Conservation (phyloP, 2,888 invertebrate species). For the Drosophila diplacantha region DNA sequence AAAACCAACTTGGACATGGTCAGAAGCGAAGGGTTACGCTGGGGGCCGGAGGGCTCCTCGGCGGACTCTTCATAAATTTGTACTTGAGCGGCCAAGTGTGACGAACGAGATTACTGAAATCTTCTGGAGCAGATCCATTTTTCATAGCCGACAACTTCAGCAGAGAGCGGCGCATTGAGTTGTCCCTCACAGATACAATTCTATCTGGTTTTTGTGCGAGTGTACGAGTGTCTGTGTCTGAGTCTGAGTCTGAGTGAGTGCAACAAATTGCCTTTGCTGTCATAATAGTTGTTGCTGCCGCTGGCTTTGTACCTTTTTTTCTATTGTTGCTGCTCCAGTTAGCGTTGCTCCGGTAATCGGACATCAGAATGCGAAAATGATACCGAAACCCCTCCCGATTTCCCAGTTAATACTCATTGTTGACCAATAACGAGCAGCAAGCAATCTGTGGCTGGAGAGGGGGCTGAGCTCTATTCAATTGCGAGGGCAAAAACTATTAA, state of each 20-base stretch:
- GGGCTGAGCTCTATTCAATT: constrained; percentile 11
- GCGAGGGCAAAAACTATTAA: constrained; percentile 12
- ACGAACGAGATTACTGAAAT: constrained; percentile 77
- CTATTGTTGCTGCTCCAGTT: constrained; percentile 68
- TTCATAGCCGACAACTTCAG: constrained; percentile 71
- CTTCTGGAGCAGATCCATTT: constrained; percentile 78
- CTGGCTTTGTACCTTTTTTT: constrained; percentile 56
- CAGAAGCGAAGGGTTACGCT: constrained; percentile 16
- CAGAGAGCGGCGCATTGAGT: constrained; percentile 32
- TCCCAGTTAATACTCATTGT: constrained; percentile 41
- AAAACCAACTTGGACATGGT: constrained; percentile 50
- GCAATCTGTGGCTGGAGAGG: constrained; percentile 2
- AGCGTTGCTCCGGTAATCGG: constrained; percentile 56
- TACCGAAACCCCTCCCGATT: constrained; percentile 39
- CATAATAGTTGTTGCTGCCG: constrained; percentile 60
- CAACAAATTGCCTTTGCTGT: constrained; percentile 69
- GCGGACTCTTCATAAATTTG: constrained; percentile 69
- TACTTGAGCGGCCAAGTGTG: constrained; percentile 77
- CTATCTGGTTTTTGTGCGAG: constrained; percentile 25
- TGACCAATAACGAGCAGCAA: constrained; percentile 54
- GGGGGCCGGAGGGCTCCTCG: constrained; percentile 25
- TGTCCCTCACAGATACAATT: constrained; percentile 42
- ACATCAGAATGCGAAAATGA: constrained; percentile 71
- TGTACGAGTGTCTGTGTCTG: constrained; percentile 17
- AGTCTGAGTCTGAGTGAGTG: constrained; percentile 40